Base-by-base conservation (phyloP, 2,113 vertebrate species). In the Muntiacus reevesi region DNA sequence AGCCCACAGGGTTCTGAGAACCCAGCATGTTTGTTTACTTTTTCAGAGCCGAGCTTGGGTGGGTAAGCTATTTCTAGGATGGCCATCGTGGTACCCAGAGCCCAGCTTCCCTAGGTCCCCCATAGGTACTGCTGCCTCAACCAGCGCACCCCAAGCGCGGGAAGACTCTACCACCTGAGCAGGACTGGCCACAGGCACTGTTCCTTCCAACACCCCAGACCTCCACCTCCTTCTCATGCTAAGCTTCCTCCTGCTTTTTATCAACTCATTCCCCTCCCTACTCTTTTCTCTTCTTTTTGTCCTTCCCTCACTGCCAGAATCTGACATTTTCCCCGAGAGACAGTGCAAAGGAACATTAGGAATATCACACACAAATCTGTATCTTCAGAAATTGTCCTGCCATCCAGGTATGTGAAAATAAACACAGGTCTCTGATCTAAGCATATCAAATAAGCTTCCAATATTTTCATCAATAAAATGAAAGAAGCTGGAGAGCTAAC, bases 41-140 rank as follows among this genome's bases (percentile, higher is more conserved):
- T 81, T 52, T 45, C 28, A 60, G 47, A 87, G 17, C 15, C 5
- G 21, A 50, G 6, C 30, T 30, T 5, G 1, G 43, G 15, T 13
- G 57, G 17, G 40, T 47, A 14, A 47, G 28, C 59, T 47, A 45
- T 33, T 7, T 40, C 3, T 50, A 17, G 10, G 8, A 1, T 55
- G 25, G 3, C 4, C 30, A 40, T 43, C 1, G 17, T 45, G 17
- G 30, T 25, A 19, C 1, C 3, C 43, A n/a, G 3, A 28, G 3
- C 13, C 30, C 16, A 87, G 17, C 25, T 50, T 60, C 30, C 23
- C 62, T 55, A 25, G 5, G 23, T 55, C 30, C 21, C 11, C 10
- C 7, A 87, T 10, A 36, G 2, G 13, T 19, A 25, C 5, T 71
- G 30, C 71, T 4, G 52, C 21, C 30, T 21, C 54, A 74, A 27